phyloP scores from a whole-genome alignment of 2,797 vertebrate species.

The Melopsittacus undulatus region DNA sequence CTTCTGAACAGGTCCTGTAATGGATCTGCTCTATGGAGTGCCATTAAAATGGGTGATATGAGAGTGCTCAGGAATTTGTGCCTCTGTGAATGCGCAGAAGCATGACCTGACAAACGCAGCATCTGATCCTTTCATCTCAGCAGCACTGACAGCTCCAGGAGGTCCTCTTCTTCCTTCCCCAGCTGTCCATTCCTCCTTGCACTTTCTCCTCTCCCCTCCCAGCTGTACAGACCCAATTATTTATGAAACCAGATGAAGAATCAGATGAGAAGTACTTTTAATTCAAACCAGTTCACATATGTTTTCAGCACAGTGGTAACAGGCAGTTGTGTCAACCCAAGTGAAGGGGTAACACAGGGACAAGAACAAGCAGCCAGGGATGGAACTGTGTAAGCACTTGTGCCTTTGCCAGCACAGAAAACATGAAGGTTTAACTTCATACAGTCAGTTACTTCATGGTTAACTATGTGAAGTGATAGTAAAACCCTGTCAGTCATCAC shows the following conservation, averaged over 20 bases:
- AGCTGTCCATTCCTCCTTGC: not conserved
- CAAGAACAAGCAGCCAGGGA: not conserved
- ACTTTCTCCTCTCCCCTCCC: not conserved
- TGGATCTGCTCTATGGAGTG: not conserved
- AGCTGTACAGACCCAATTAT: not conserved
- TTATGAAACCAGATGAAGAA: slow-evolving; percentile 37
- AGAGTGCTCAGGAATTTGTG: not conserved
- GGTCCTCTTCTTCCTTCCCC: not conserved
- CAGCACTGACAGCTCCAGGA: not conserved
- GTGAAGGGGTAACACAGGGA: slow-evolving; percentile 21
- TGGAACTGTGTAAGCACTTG: not conserved
- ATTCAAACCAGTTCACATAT: slow-evolving; percentile 54
- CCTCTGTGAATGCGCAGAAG: not conserved
- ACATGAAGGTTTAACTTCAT: not conserved
- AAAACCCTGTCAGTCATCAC: not conserved
- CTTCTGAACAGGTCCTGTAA: not conserved
- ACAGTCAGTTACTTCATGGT: not conserved
- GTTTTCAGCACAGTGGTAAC: not conserved
- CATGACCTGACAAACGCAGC: not conserved
- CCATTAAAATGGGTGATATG: not conserved
- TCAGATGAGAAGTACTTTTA: slow-evolving; percentile 35
- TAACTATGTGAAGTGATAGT: not conserved
- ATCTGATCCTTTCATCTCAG: not conserved
- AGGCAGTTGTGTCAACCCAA: slow-evolving; percentile 22
- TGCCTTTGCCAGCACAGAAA: not conserved